Evolutionary conservation across 2,797 vertebrate species (phyloP), one percentile per base, ranked within the genome.

Genomic region (Artibeus lituratus): DNA sequence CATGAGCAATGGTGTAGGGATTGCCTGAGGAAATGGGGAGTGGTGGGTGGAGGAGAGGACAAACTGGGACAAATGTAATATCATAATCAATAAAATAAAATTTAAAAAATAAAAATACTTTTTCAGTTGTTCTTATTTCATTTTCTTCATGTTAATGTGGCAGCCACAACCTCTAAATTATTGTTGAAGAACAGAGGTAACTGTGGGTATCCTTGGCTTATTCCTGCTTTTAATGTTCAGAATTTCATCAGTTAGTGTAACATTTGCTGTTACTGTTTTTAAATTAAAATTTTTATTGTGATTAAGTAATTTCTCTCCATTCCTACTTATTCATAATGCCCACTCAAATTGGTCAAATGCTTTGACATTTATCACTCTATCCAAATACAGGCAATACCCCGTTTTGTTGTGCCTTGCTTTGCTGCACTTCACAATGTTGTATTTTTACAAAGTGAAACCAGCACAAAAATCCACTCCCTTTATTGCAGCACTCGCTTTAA

Each of bases 171-270:
- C 65, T 88, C 73, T 70, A 80, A 93, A 91, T 83, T 59, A 91
- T 78, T 59, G 39, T 11, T 77, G 1, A 82, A 35, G 88, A 91
- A 84, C 8, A 95, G 14, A 92, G 37, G 10, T 83, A n/a, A 35
- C 39, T 2, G 2, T 84, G 42, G 32, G 18, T 87, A 39, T 85
- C 67, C 47, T 47, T 74, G 69, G 24, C 12, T 92, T 92, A 21
- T 73, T 92, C 69, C 32, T 65, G 49, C 32, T 73, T 87, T 94
- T 80, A 91, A 70, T 29, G 26, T 70, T 95, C 12, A 81, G 35
- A 32, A 69, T 73, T 85, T 96, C 47, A 94, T 70, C 84, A 95
- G 26, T 89, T 87, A 89, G 24, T 72, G 10, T 65, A 90, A 90
- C 9, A 91, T 47, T 19, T 85, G 55, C 49, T 85, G 3, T 70